These are phyloP conservation scores for Sinopyrophorus schimmeli DNA, from an alignment of 2,888 invertebrate species.

Conservation along the genomic window DNA sequence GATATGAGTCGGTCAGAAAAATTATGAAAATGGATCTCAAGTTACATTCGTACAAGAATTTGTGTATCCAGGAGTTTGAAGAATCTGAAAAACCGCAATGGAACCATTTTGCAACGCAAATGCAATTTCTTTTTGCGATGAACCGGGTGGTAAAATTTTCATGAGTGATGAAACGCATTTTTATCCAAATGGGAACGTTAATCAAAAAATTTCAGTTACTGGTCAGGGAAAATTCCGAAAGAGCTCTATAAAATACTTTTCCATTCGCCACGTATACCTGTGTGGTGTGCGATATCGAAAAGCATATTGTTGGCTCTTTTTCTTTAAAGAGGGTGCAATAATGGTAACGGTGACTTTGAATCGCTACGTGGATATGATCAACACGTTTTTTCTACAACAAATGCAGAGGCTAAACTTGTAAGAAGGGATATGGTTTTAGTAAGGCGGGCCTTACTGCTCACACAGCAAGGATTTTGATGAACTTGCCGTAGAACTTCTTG, in stretches of 20 bases:
- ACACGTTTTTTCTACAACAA: background rate
- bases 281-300: conserved; percentile 1
- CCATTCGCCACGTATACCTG: background rate
- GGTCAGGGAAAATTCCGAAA: background rate
- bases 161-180: conserved; percentile 26
- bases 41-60: conserved; percentile 22
- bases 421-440: conserved; percentile 1
- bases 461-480: background rate
- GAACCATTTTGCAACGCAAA: conserved; percentile 4
- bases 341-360: background rate
- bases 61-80: conserved; percentile 24
- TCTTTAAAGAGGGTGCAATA: background rate
- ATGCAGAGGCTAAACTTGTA: too few relatives aligned
- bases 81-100: conserved; percentile 18
- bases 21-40: conserved; percentile 3
- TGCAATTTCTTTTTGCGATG: conserved; percentile 12
- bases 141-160: too few relatives aligned
- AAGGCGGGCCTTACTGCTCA: background rate
- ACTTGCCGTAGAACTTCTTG: background rate
- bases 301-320: background rate
- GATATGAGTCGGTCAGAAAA: conserved; percentile 11
- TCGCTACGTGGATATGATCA: conserved; percentile 1
- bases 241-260: background rate
- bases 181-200: conserved; percentile 6
- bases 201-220: background rate